Conservation (phyloP, 2,113 vertebrate species). For the Sturnira hondurensis region DNA sequence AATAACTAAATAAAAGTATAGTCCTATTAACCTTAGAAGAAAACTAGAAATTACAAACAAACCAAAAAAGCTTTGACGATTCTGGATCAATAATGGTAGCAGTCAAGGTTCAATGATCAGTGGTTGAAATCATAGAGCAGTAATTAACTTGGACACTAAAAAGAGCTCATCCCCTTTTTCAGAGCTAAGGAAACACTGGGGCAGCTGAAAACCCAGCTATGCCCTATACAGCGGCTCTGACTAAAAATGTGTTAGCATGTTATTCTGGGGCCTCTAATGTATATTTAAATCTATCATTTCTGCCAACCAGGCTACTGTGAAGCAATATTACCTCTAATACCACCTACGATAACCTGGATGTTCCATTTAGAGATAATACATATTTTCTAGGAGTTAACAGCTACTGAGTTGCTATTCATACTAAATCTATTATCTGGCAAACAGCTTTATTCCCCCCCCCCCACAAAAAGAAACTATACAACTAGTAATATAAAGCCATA, state of each 20-base stretch:
- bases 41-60: not conserved
- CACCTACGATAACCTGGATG: not conserved
- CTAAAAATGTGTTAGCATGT: not conserved
- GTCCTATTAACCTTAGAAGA: not conserved
- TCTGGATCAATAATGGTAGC: not conserved
- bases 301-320: not conserved
- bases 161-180: not conserved
- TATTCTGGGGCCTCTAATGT: not conserved
- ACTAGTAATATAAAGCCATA: not conserved
- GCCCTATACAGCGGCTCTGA: not conserved
- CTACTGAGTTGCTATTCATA: not conserved
- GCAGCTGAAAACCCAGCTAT: not conserved
- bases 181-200: slow-evolving; percentile 11
- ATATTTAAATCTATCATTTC: not conserved
- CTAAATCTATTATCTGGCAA: not conserved
- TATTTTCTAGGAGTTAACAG: not conserved
- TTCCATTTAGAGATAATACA: not conserved
- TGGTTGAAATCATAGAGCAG: not conserved
- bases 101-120: not conserved
- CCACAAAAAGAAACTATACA: not conserved
- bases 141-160: slow-evolving; percentile 2
- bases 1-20: not conserved
- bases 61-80: not conserved
- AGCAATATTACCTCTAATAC: not conserved
- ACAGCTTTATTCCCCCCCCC: not conserved